Evolutionary conservation across 2,888 invertebrate genomes (phyloP).

Genomic region (Sarcophaga variegata): DNA sequence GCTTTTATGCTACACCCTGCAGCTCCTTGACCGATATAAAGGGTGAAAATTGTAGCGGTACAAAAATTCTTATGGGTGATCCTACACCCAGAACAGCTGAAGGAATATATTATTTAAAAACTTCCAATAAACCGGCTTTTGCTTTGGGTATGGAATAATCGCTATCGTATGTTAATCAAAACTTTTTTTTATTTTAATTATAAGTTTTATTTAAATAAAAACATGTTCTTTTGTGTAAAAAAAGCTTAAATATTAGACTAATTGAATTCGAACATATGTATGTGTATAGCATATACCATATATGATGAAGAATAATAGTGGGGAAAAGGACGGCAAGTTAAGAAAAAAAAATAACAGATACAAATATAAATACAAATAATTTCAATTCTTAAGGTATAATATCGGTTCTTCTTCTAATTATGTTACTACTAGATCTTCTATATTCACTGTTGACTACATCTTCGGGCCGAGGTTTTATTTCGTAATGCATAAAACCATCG

Average conservation of each 20-base stretch:
- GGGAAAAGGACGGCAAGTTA: background rate
- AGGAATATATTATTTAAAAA: slow-evolving; percentile 86
- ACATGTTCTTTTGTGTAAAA: slow-evolving; percentile 55
- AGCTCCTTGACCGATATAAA: slow-evolving; percentile 81
- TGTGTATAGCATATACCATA: background rate
- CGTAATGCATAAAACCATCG: slow-evolving; percentile 92
- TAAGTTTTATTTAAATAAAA: slow-evolving; percentile 45
- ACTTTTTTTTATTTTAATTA: slow-evolving; percentile 2
- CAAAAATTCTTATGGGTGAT: slow-evolving; percentile 84
- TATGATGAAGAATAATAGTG: background rate
- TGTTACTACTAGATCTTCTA: slow-evolving; percentile 74
- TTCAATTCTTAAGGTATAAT: slow-evolving; percentile 75
- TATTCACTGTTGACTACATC: slow-evolving; percentile 78
- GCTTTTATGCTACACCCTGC: slow-evolving; percentile 85
- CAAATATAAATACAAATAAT: no score
- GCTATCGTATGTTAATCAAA: background rate
- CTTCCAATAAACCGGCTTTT: slow-evolving; percentile 84
- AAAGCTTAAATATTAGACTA: slow-evolving; percentile 6
- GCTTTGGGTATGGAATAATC: slow-evolving; percentile 81
- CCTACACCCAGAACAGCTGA: slow-evolving; percentile 78
- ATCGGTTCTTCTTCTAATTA: slow-evolving; percentile 79
- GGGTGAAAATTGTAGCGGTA: slow-evolving; percentile 77
- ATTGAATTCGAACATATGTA: background rate
- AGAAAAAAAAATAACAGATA: slow-evolving; percentile 2
- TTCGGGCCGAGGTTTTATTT: slow-evolving; percentile 83